Conservation (phyloP, 2,888 invertebrate genomes). For the Drosophila cyrtoloma region DNA sequence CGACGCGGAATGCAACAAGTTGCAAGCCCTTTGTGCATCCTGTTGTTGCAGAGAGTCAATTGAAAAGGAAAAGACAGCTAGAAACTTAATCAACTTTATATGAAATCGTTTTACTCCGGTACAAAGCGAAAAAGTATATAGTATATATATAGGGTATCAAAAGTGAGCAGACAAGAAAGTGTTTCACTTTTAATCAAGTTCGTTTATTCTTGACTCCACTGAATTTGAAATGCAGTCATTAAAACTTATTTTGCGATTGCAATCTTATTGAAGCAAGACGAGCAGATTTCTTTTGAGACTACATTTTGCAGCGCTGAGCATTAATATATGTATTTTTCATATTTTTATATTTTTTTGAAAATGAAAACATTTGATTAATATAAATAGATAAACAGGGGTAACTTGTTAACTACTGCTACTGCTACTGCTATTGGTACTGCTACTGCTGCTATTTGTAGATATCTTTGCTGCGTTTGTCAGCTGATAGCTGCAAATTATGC, state of each 20-base stretch:
- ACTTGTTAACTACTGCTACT: not conserved
- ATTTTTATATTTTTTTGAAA: too few species aligned
- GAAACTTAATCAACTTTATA: not conserved
- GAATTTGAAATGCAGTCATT: too few species aligned
- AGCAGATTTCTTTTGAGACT: too few species aligned
- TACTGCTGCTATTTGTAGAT: not conserved
- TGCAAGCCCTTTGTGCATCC: not conserved
- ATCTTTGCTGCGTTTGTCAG: constrained; percentile 35
- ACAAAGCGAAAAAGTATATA: not conserved
- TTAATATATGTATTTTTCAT: too few species aligned
- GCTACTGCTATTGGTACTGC: not conserved
- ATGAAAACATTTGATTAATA: too few species aligned
- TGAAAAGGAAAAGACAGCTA: not conserved
- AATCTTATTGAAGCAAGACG: too few species aligned
- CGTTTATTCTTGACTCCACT: too few species aligned
- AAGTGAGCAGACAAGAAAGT: not conserved
- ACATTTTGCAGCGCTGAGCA: too few species aligned
- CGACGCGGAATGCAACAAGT: not conserved
- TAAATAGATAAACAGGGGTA: too few species aligned
- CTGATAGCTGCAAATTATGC: constrained; percentile 29
- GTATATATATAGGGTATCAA: too few species aligned
- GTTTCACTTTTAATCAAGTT: not conserved
- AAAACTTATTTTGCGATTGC: too few species aligned
- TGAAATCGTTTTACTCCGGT: not conserved
- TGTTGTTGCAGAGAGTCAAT: not conserved